phyloP scores from a whole-genome alignment of 1,140 invertebrate species.

The Bombus waltoni region DNA sequence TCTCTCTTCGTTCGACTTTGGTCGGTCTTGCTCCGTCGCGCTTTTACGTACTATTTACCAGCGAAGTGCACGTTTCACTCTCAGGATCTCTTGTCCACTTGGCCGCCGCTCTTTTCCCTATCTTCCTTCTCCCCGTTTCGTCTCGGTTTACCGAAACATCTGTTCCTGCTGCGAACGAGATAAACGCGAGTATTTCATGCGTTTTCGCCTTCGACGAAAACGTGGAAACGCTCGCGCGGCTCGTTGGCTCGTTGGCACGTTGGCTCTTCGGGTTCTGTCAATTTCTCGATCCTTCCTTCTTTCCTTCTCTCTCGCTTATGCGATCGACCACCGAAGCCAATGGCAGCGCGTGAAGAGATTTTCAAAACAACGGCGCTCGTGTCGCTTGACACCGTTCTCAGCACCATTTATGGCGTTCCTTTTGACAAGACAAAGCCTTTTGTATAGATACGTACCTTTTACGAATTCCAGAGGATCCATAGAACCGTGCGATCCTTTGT shows the following conservation, averaged over 20 bases:
- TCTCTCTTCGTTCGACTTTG: neutral
- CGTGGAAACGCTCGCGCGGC: neutral
- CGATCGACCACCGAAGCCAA: neutral
- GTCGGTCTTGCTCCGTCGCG: neutral
- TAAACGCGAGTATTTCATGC: neutral
- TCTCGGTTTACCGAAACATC: conserved; percentile 16
- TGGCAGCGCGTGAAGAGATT: neutral
- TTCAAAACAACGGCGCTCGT: neutral
- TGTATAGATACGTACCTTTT: no score
- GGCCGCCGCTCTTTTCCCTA: conserved; percentile 51
- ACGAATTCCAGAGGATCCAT: neutral
- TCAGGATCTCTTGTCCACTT: conserved; percentile 38
- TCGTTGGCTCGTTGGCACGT: no score
- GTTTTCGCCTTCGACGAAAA: neutral
- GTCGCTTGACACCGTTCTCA: neutral
- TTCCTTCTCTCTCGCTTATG: neutral
- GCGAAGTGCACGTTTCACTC: conserved; percentile 31
- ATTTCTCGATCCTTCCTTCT: neutral
- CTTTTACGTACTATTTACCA: conserved; percentile 24
- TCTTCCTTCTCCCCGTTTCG: neutral
- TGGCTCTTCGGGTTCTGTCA: neutral
- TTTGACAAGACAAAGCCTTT: neutral
- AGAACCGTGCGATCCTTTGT: neutral
- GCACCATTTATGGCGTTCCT: neutral
- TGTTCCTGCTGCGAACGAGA: neutral